phyloP scores from a whole-genome alignment of 2,113 vertebrate genomes.

The Saccopteryx leptura region DNA sequence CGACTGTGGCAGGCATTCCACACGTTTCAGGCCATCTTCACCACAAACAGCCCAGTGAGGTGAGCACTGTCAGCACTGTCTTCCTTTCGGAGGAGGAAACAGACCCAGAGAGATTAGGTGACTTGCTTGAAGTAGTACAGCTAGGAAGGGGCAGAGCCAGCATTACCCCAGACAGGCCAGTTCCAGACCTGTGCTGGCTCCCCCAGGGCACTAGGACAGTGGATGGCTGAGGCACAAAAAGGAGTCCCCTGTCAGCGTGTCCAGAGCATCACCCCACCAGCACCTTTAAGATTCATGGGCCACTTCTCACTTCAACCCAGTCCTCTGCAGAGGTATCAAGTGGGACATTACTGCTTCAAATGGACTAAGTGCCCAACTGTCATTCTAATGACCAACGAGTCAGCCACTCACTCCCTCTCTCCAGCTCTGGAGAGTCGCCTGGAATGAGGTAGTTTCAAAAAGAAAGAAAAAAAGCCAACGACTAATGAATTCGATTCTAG shows the following conservation, averaged over 20 bases:
- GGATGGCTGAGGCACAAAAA: neutral
- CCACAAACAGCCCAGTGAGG: neutral
- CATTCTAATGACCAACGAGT: neutral
- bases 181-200: neutral
- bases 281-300: neutral
- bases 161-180: neutral
- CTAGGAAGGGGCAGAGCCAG: neutral
- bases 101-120: neutral
- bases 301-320: neutral
- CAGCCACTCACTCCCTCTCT: neutral
- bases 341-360: neutral
- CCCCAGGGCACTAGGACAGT: neutral
- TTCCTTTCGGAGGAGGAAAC: neutral
- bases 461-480: neutral
- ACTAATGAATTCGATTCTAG: neutral
- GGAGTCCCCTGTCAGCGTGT: neutral
- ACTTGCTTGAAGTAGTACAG: neutral
- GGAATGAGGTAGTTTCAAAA: neutral
- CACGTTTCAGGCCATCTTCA: neutral
- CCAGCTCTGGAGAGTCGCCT: neutral
- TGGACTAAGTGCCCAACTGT: neutral
- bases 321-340: neutral
- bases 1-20: neutral
- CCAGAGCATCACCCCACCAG: neutral
- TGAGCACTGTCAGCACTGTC: neutral